Conservation (phyloP, 1,140 invertebrate species). For the Copidosoma floridanum region DNA sequence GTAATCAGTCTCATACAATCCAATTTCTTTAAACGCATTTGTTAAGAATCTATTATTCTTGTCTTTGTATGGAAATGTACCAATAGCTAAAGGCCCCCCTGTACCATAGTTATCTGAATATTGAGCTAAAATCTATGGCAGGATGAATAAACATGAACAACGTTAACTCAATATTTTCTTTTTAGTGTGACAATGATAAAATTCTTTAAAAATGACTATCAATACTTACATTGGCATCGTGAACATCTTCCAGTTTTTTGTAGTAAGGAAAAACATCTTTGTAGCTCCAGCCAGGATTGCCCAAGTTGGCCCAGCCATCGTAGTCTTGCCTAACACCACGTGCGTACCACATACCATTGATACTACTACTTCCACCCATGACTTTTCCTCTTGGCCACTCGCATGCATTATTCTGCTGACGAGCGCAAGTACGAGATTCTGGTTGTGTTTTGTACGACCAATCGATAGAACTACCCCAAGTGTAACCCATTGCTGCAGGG, state of each 20-base stretch:
- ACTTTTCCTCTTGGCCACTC: conserved; percentile 39
- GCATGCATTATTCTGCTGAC: neutral
- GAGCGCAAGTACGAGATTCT: neutral
- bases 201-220: no score
- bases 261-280: conserved; percentile 60
- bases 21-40: no score
- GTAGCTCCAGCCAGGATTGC: conserved; percentile 60
- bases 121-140: no score
- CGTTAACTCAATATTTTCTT: no score
- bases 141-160: no score
- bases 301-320: conserved; percentile 57
- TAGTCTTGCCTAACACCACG: conserved; percentile 57
- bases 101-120: no score
- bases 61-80: no score
- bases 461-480: neutral
- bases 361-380: conserved; percentile 60
- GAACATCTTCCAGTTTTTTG: conserved; percentile 49
- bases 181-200: no score
- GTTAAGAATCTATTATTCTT: no score
- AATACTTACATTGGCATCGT: neutral
- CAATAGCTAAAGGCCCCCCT: no score
- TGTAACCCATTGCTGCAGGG: conserved; percentile 22
- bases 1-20: no score
- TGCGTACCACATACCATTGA: conserved; percentile 66
- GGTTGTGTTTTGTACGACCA: conserved; percentile 5